Evolutionary conservation across 2,888 invertebrate species (phyloP), one percentile per base, ranked within the genome.

Genomic region (Stenchaetothrips biformis): DNA sequence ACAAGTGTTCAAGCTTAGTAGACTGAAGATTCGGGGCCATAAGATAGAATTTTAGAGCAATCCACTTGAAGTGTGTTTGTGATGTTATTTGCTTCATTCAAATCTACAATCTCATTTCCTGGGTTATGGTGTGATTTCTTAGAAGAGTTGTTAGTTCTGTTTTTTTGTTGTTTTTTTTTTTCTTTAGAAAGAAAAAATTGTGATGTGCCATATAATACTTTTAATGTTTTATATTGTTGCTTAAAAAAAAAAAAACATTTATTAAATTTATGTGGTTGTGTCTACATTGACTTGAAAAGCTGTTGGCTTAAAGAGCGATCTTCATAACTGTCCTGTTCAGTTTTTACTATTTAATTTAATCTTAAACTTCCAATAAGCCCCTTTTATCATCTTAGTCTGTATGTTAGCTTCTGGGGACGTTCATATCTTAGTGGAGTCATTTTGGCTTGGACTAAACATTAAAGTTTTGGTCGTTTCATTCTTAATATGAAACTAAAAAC

Each of bases 1-100:
- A 25, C 21, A 74, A 25, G 25, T 74, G 67, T 74, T 25, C 67
- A 25, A 25, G 67, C 67, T 25, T 21, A 25, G 25, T 74, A 74
- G 67, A 74, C 67, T 74, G 67, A 74, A 25, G 67, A 74, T 25
- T 74, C 8, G 67, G 67, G 67, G 25, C 67, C 67, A 74, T 25
- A 18, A 18, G 13, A 18, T 59, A 18, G 16, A 59, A 13, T 59
- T 8, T 74, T 74, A 25, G 25, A 74, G 59, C 59, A 25, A 25
- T 37, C 4, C 37, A 37, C 37, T 37, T 37, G 37, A 37, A 37
- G 37, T 37, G 37, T 37, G 37, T 25, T 74, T 74, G 67, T 25
- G 67, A 21, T 25, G 21, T 74, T 25, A 74, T 74, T 74, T 74
- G 4, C 18, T 67, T 18, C 9, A 74, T 74, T 6, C 25, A 25